Evolutionary conservation across 1,140 invertebrate genomes (phyloP), one percentile per base, ranked within the genome.

Genomic region (Drosophila sturtevanti): DNA sequence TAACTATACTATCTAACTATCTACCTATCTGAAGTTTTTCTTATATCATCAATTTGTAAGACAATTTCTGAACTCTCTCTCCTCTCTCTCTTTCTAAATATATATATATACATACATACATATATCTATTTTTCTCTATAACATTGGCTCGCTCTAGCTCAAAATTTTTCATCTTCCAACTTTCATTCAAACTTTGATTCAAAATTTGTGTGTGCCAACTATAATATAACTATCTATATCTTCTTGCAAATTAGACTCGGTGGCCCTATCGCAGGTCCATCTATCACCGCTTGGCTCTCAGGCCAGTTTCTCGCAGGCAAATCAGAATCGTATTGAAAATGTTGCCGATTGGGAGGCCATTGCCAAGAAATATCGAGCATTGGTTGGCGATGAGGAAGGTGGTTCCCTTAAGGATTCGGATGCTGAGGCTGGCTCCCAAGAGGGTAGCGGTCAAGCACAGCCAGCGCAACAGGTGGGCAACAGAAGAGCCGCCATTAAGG

Each of bases 311-410:
- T 94, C 94, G 76, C 92, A 94, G 48, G 92, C 93, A 62, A 92
- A 92, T 66, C 92, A 92, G 27, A 95, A 94, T 12, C 94, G 96
- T 68, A 97, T 98, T 65, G 97, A 98, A 91, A 97, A 97, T 79
- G 97, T 98, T 0, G 96, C 97, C 4, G 97, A 98, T 90, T 98
- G 97, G 97, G 95, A 97, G 75, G 93, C 95, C 1, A 98, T 98
- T 24, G 95, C 97, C 7, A 96, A 96, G 91, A 97, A 97, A 82
- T 98, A 98, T 90, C 93, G 97, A n/a, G 95, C 95, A 0, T 92
- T 98, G 1, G 84, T 92, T 4, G 91, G 91, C 55, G 86, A 91
- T 62, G 91, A 92, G 67, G 91, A 92, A 58, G 84, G 84, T 1
- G 84, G 89, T 9, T 92, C 91, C 1, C 59, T 92, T 1, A 91